Conservation (phyloP, 2,113 vertebrate genomes). For the Pomatorhinus ruficollis region DNA sequence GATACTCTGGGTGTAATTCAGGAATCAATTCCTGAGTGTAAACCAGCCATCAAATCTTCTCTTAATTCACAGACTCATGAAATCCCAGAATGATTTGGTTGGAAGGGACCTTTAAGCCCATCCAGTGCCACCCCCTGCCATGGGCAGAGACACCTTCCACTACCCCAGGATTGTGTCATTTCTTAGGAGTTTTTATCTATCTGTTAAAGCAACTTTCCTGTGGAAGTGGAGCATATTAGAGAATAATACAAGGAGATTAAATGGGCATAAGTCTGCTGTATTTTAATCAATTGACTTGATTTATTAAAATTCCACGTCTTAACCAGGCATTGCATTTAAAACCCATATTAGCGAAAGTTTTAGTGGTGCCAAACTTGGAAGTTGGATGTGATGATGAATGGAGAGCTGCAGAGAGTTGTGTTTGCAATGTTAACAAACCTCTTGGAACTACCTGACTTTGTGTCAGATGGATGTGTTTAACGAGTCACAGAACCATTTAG, state of each 20-base stretch:
- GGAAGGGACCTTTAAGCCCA: background rate
- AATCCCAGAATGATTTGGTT: background rate
- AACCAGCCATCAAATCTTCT: background rate
- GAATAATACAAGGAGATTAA: background rate
- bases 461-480: conserved; percentile 67
- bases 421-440: conserved; percentile 61
- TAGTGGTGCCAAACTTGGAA: conserved; percentile 31
- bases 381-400: conserved; percentile 57
- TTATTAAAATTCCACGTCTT: conserved; percentile 38
- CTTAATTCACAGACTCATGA: background rate
- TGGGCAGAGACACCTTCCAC: background rate
- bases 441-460: conserved; percentile 50
- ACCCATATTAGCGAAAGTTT: conserved; percentile 15
- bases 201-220: background rate
- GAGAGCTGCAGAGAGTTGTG: conserved; percentile 28
- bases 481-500: conserved; percentile 45
- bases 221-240: background rate
- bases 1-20: background rate
- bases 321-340: conserved; percentile 55
- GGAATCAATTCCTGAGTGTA: background rate
- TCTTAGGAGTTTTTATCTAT: conserved; percentile 28
- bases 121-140: background rate
- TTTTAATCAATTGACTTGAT: conserved; percentile 49
- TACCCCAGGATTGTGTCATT: background rate
- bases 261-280: conserved; percentile 43